phyloP scores from a whole-genome alignment of 2,888 invertebrate species.

The Ennomos erosarius region DNA sequence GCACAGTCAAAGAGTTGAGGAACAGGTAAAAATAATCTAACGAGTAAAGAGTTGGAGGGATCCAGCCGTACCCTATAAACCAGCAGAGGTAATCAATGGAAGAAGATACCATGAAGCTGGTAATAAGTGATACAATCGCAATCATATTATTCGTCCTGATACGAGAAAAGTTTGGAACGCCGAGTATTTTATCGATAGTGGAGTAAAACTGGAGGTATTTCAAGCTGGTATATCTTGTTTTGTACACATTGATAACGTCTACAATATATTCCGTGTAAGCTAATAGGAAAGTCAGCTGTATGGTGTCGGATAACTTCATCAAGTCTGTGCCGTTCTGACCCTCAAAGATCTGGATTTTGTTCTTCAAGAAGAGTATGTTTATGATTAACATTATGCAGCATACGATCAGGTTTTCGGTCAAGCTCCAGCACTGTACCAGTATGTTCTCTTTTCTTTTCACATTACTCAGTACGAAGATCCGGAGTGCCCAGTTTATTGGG shows the following conservation, averaged over 20 bases:
- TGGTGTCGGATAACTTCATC: conserved; percentile 33
- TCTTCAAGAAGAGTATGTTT: conserved; percentile 5
- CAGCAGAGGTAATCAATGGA: conserved; percentile 34
- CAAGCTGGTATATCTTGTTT: conserved; percentile 30
- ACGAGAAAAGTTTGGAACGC: conserved; percentile 32
- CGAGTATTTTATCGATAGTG: conserved; percentile 42
- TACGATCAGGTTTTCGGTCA: conserved; percentile 7
- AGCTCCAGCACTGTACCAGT: conserved; percentile 5
- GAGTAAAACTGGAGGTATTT: conserved; percentile 42
- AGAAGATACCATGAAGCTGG: conserved; percentile 8
- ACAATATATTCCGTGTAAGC: conserved; percentile 40
- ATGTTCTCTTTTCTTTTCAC: conserved; percentile 9
- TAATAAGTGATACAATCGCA: conserved; percentile 10
- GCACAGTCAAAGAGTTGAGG: conserved; percentile 35
- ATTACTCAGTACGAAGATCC: conserved; percentile 15
- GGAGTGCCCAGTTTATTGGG: conserved; percentile 15
- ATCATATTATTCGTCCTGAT: conserved; percentile 35
- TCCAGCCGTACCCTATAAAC: conserved; percentile 22
- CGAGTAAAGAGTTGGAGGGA: conserved; percentile 18
- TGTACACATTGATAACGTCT: conserved; percentile 42
- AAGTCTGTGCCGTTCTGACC: background rate
- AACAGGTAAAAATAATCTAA: conserved; percentile 44
- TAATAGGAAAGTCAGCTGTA: conserved; percentile 36
- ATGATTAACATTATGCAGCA: background rate
- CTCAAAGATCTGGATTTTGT: conserved; percentile 6